Evolutionary conservation across 1,140 invertebrate genomes (phyloP), one percentile per base, ranked within the genome.

Genomic region (Vollenhovia emeryi): DNA sequence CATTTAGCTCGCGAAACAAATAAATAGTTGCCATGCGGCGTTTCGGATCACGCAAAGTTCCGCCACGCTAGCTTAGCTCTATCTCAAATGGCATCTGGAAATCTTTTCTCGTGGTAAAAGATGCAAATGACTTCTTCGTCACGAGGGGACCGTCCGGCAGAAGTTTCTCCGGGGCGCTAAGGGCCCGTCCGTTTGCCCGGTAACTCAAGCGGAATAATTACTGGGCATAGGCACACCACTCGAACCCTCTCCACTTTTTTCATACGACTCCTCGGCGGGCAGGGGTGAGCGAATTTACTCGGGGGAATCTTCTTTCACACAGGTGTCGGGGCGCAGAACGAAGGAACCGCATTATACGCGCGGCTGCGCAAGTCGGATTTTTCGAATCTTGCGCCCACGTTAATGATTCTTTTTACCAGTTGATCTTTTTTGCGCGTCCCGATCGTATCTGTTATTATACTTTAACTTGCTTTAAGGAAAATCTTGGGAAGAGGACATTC

Each of bases 201-300:
- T 74, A 85, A 85, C 84, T 89, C 86, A 52, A 82, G 75, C 86
- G 86, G 62, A 89, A 89, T 82, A 87, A 87, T 85, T 82, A 73
- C 86, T 27, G 62, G 50, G 50, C 62, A 71, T 75, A 66, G 50
- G 73, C 33, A 52, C 57, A 33, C 27, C 33, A 18, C 21, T 78
- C 40, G 45, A 57, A 50, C 40, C 62, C 52, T 76, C 71, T 15
- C 50, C 18, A 52, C 57, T 59, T 45, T 86, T 86, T 85, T 85
- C 66, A 52, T 33, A 33, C 75, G 50, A 57, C 40, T 64, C 24
- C 62, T 33, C n/a, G 33, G 9, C n/a, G 21, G 9, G 27, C 36
- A 50, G 21, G 73, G 73, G 50, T 59, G n/a, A 88, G 73, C 57
- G 43, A 88, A 84, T 73, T 74, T 40, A 33, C 18, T 43, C 18